A percentile compares a stretch with the other conserved stretches of the same genome.
Evolutionary conservation across 2,797 vertebrate species (phyloP).

Genomic region (Meriones psammophilus): DNA sequence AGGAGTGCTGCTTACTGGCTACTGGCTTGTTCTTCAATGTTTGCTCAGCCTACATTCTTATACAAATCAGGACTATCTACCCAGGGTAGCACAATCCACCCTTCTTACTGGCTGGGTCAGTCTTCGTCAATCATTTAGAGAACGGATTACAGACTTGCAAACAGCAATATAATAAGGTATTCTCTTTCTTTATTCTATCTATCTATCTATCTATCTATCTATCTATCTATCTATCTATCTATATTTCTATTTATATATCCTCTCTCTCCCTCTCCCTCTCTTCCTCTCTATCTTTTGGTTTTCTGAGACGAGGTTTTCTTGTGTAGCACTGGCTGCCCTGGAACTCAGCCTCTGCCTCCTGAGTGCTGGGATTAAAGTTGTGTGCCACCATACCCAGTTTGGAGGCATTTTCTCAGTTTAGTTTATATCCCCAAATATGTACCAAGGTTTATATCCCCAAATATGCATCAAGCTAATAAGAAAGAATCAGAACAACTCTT

Average conservation of each 20-base stretch:
- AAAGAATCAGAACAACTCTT: neutral
- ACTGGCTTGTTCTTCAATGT: neutral
- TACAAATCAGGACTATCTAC: too few species aligned
- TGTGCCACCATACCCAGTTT: neutral
- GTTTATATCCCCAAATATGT: neutral
- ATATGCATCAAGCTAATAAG: neutral
- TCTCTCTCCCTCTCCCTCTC: neutral
- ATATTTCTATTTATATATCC: neutral
- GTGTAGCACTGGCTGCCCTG: neutral
- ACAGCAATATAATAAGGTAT: neutral
- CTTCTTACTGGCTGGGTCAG: neutral
- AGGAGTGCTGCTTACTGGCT: neutral
- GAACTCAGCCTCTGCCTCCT: neutral
- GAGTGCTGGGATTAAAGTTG: neutral
- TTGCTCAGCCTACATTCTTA: neutral
- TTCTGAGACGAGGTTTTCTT: neutral
- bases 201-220: too few species aligned
- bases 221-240: too few species aligned
- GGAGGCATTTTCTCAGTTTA: neutral
- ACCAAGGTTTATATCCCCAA: neutral
- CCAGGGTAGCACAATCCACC: too few species aligned
- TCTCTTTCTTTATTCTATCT: neutral
- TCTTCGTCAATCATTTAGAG: neutral
- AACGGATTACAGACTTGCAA: neutral
- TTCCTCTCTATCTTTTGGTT: neutral